Evolutionary conservation across 53 echinoderm and acorn worm genomes (phyloP).

Genomic region (Holothuria leucospilota): DNA sequence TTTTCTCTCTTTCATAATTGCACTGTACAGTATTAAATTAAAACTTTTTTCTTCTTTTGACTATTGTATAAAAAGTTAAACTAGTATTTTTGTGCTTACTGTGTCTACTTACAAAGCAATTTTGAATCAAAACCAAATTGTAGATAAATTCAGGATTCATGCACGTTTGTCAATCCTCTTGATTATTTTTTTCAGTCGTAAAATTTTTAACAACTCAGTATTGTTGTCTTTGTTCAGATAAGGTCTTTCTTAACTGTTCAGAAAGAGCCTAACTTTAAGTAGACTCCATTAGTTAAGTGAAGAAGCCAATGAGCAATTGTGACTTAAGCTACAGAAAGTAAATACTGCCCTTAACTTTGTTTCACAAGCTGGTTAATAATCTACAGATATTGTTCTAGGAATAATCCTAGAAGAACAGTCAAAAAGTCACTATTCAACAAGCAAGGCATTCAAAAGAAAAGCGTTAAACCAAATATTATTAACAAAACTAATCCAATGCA

Average conservation of each 20-base stretch:
- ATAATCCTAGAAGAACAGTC: no score
- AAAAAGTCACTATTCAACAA: no score
- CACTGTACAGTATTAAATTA: constrained; percentile 49
- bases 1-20: constrained; percentile 44
- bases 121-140: constrained; percentile 26
- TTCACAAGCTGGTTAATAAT: no score
- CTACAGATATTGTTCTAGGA: no score
- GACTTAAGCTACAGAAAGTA: no score
- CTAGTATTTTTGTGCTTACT: constrained; percentile 43
- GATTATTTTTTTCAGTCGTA: neutral
- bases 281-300: no score
- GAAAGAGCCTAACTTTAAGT: neutral
- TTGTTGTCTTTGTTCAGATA: constrained; percentile 18
- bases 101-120: constrained; percentile 40
- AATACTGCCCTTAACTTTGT: no score
- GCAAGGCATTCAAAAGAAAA: no score
- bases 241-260: neutral
- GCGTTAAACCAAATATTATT: no score
- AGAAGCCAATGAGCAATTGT: no score
- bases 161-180: constrained; percentile 13
- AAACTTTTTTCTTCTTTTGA: constrained; percentile 26
- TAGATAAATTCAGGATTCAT: constrained; percentile 29
- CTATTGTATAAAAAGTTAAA: constrained; percentile 23
- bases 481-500: no score
- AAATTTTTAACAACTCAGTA: constrained; percentile 23